Conservation (phyloP, 2,113 vertebrate species). For the Pseudorectes ferrugineus region DNA sequence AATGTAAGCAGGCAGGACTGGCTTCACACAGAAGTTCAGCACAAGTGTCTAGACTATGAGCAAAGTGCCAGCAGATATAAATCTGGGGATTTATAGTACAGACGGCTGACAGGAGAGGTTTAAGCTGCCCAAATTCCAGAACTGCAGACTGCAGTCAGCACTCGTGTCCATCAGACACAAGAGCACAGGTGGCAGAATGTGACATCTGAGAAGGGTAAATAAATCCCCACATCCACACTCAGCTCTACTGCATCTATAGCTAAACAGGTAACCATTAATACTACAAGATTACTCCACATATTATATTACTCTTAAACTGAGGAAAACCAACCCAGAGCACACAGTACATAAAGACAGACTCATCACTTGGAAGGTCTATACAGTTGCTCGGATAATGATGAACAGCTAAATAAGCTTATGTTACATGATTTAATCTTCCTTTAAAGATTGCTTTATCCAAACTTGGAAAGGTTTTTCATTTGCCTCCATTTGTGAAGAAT, state of each 20-base stretch:
- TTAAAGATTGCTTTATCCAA: not conserved
- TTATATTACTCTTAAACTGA: not conserved
- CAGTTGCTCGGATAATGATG: not conserved
- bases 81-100: not conserved
- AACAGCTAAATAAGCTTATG: not conserved
- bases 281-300: not conserved
- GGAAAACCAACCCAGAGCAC: not conserved
- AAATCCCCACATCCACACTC: not conserved
- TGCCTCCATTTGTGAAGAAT: not conserved
- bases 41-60: not conserved
- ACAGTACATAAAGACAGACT: fast-evolving
- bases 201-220: not conserved
- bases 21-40: not conserved
- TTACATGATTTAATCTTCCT: not conserved
- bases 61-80: not conserved
- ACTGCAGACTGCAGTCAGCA: not conserved
- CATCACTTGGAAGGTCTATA: not conserved
- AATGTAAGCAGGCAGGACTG: not conserved
- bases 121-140: not conserved
- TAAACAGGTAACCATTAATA: not conserved
- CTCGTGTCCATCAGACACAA: fast-evolving
- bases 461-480: not conserved
- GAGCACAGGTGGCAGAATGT: not conserved
- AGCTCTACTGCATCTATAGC: not conserved
- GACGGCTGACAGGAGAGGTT: not conserved